Percentiles rank a stretch among this genome's conserved stretches.
phyloP scores from a whole-genome alignment of 2,888 invertebrate genomes.

The Chironomus tentans region DNA sequence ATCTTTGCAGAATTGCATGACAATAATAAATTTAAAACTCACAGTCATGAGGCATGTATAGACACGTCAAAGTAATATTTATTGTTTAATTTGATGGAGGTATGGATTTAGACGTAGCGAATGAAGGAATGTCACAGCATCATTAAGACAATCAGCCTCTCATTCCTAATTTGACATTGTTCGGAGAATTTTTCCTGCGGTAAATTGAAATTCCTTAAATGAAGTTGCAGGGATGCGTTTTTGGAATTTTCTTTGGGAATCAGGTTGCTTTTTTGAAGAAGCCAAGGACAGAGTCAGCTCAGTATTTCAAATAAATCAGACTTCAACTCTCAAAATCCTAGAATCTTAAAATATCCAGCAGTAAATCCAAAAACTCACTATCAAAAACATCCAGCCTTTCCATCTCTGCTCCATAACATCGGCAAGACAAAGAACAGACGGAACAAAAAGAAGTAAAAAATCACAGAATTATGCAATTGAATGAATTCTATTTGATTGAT shows the following conservation, averaged over 20 bases:
- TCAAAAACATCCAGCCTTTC: too few relatives aligned
- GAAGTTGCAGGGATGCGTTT: too few relatives aligned
- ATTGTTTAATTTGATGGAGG: not conserved
- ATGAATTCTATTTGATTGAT: not conserved
- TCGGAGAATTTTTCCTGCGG: not conserved
- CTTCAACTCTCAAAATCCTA: too few relatives aligned
- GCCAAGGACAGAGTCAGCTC: too few relatives aligned
- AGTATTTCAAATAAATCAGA: too few relatives aligned
- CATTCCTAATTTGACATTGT: not conserved
- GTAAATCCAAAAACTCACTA: too few relatives aligned
- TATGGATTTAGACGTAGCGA: not conserved
- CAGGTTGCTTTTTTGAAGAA: too few relatives aligned
- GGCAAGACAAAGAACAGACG: not conserved
- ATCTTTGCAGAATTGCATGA: not conserved
- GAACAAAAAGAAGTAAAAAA: not conserved
- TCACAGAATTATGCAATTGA: not conserved
- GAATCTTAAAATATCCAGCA: too few relatives aligned
- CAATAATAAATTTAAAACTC: not conserved
- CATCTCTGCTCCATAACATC: too few relatives aligned
- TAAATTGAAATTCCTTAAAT: not conserved
- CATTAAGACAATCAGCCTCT: not conserved
- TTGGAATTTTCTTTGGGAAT: too few relatives aligned
- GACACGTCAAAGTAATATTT: not conserved
- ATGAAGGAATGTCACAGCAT: not conserved
- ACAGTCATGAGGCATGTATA: not conserved